A percentile compares a stretch with the other conserved stretches of the same genome.
Evolutionary conservation across 2,888 invertebrate species (phyloP).

Genomic region (Drosophila bunnanda): DNA sequence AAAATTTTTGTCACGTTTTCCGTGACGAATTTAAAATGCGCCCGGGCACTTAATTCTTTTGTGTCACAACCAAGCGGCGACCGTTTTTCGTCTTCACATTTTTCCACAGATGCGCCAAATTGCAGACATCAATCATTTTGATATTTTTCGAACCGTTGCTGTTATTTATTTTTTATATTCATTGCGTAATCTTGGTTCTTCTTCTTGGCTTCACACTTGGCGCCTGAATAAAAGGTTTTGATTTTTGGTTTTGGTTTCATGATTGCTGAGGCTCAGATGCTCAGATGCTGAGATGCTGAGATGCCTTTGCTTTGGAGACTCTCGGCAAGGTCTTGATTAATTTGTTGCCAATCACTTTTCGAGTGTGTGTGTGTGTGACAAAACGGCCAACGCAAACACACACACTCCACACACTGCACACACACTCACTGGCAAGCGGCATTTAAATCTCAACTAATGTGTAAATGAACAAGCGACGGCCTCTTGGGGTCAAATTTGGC

Average conservation of each 20-base stretch:
- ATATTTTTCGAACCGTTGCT: constrained; percentile 47
- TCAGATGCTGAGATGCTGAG: constrained; percentile 12
- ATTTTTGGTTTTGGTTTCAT: constrained; percentile 26
- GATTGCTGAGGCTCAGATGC: constrained; percentile 33
- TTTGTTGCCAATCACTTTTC: constrained; percentile 79
- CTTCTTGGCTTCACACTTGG: constrained; percentile 51
- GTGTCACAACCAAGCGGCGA: constrained; percentile 45
- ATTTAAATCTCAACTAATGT: constrained; percentile 76
- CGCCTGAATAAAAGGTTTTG: constrained; percentile 46
- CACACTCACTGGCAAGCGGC: constrained; percentile 6
- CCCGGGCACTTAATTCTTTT: constrained; percentile 78
- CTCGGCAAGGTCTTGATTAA: constrained; percentile 77
- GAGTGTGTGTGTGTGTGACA: constrained; percentile 60
- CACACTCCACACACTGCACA: constrained; percentile 38
- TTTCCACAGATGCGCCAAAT: constrained; percentile 77
- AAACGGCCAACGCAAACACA: constrained; percentile 58
- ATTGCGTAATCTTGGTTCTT: constrained; percentile 72
- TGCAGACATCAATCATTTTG: constrained; percentile 75
- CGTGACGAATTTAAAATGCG: constrained; percentile 79
- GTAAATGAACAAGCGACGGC: constrained; percentile 73
- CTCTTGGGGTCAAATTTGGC: constrained; percentile 77
- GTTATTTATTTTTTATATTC: constrained; percentile 36
- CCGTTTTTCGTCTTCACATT: constrained; percentile 59
- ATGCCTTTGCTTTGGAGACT: constrained; percentile 41
- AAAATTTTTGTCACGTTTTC: constrained; percentile 79